These are phyloP conservation scores for Mungos mungo DNA, from an alignment of 2,113 vertebrate genomes.

Conservation along the genomic window DNA sequence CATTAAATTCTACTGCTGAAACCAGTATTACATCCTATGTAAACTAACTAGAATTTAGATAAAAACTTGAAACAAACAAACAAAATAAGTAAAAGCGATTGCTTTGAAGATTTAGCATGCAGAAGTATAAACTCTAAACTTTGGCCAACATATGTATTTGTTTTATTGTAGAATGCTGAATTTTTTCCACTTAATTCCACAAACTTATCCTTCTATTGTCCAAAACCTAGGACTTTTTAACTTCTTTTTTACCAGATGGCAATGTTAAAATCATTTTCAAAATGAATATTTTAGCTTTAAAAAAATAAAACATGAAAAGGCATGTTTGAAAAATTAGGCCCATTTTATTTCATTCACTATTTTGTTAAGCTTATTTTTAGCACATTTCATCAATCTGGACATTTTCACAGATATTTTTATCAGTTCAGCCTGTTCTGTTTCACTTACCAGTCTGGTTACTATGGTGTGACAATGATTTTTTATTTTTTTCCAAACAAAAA, in stretches of 20 bases:
- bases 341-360: constrained; percentile 49
- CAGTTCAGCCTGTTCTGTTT: constrained; percentile 77
- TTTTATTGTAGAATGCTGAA: not conserved
- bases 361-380: constrained; percentile 82
- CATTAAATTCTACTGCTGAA: too few species aligned
- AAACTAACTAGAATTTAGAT: too few species aligned
- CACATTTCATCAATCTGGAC: constrained; percentile 79
- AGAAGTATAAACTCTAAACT: not conserved
- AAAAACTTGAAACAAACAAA: too few species aligned
- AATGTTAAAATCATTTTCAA: constrained; percentile 56
- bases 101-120: not conserved
- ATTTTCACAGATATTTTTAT: constrained; percentile 81
- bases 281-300: constrained; percentile 63
- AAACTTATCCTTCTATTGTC: constrained; percentile 49
- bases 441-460: constrained; percentile 82
- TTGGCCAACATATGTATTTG: not conserved
- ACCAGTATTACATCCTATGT: too few species aligned
- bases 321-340: constrained; percentile 35
- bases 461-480: constrained; percentile 79
- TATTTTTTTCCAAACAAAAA: constrained; percentile 75
- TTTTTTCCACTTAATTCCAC: not conserved
- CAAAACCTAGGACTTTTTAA: constrained; percentile 21
- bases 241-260: constrained; percentile 71
- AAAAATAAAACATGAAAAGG: constrained; percentile 46
- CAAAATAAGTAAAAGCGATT: not conserved